A percentile compares a stretch with the other conserved stretches of the same genome.
Conservation (phyloP, 2,113 vertebrate genomes). For the Bambusicola thoracicus region DNA sequence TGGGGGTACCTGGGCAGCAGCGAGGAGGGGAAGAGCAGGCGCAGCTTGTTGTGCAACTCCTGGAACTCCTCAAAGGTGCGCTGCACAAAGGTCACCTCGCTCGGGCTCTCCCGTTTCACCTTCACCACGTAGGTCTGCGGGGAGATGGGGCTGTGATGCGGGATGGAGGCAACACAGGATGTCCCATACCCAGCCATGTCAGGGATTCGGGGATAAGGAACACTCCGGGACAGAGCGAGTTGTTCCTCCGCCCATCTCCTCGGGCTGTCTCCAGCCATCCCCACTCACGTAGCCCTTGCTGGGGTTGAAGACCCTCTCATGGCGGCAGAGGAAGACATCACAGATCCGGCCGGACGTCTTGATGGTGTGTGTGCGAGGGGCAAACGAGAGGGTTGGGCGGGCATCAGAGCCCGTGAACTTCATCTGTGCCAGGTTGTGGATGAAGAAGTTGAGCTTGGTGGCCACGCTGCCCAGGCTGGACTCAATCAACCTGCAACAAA, state of each 20-base stretch:
- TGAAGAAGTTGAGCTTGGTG: constrained; percentile 99
- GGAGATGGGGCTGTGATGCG: fast-evolving
- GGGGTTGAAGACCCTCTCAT: constrained; percentile 84
- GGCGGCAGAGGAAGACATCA: constrained; percentile 88
- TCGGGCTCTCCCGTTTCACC: constrained; percentile 86
- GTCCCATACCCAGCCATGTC: fast-evolving
- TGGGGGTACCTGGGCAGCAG: constrained; percentile 89
- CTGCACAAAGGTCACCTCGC: constrained; percentile 85
- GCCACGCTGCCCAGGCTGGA: constrained; percentile 98
- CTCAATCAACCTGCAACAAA: constrained; percentile 87
- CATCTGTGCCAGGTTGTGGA: constrained; percentile 99
- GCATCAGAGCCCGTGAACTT: constrained; percentile 90
- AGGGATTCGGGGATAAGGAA: background rate
- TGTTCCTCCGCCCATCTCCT: background rate
- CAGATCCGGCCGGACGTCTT: constrained; percentile 85
- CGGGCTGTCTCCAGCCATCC: background rate
- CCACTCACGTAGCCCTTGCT: constrained; percentile 91
- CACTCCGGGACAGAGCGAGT: background rate
- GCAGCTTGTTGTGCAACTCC: constrained; percentile 93
- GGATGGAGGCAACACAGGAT: fast-evolving
- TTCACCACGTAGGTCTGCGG: constrained; percentile 89
- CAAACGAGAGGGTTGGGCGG: constrained; percentile 87
- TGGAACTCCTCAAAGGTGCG: constrained; percentile 96
- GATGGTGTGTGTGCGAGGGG: constrained; percentile 83
- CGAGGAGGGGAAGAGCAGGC: constrained; percentile 91